phyloP scores from a whole-genome alignment of 2,797 vertebrate genomes.

The Sebastes hubbsi region DNA sequence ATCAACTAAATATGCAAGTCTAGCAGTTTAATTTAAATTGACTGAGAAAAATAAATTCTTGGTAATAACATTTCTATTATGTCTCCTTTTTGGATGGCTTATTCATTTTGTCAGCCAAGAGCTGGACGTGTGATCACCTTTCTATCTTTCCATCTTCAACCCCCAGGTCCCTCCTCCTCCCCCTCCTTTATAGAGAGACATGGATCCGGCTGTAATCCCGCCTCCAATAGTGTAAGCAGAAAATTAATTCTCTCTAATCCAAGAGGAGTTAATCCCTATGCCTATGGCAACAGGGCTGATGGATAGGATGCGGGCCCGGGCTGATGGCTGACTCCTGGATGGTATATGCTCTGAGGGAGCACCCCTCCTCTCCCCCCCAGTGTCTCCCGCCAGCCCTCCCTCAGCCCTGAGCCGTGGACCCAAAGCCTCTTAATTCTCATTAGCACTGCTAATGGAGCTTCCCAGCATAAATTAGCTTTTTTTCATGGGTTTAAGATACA shows the following conservation, averaged over 20 bases:
- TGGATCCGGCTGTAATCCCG: constrained; percentile 82
- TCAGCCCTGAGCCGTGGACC: constrained; percentile 59
- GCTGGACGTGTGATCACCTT: constrained; percentile 31
- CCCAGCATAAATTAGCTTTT: constrained; percentile 78
- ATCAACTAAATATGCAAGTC: neutral
- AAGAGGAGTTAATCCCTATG: constrained; percentile 81
- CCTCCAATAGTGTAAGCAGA: constrained; percentile 85
- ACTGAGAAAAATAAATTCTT: neutral
- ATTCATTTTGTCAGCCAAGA: constrained; percentile 24
- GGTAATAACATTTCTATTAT: constrained; percentile 1
- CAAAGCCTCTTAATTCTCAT: constrained; percentile 86
- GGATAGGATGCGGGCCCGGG: constrained; percentile 54
- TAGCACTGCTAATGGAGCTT: constrained; percentile 83
- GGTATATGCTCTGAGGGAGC: constrained; percentile 39
- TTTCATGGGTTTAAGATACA: constrained; percentile 72
- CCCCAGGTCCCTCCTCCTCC: constrained; percentile 46
- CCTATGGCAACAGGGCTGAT: constrained; percentile 69
- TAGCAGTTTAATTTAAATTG: neutral
- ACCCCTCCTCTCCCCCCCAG: constrained; percentile 6
- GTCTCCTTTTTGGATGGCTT: neutral
- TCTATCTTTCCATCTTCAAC: constrained; percentile 61
- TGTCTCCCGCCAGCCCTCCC: constrained; percentile 32
- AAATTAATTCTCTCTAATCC: constrained; percentile 87
- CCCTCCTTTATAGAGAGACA: constrained; percentile 67
- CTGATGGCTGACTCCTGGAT: constrained; percentile 71